Evolutionary conservation across 2,888 invertebrate species (phyloP).

Genomic region (Xylocampa areola): DNA sequence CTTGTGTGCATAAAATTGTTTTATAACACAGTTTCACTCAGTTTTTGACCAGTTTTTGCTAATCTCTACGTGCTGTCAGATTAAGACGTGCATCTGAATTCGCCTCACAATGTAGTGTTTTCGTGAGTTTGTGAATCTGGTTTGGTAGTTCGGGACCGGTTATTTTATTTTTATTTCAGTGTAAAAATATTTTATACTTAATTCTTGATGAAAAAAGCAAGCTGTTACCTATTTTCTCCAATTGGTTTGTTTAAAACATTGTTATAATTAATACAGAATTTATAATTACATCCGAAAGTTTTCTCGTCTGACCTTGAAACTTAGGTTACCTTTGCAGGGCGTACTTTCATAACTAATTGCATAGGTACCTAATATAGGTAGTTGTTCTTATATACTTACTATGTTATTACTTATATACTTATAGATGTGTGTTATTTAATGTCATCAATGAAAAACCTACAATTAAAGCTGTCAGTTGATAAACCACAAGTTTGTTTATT

Average conservation of each 20-base stretch:
- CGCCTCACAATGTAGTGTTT: conserved; percentile 22
- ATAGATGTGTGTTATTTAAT: no score
- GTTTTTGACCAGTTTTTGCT: conserved; percentile 43
- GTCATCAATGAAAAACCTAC: no score
- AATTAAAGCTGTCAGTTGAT: no score
- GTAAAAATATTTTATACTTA: conserved; percentile 9
- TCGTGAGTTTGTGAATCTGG: conserved; percentile 29
- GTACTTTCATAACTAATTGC: no score
- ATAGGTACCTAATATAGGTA: no score
- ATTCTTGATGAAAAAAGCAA: conserved; percentile 27
- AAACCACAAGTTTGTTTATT: no score
- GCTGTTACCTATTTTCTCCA: conserved; percentile 7
- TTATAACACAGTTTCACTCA: conserved; percentile 55
- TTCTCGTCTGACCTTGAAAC: no score
- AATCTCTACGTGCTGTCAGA: conserved; percentile 38
- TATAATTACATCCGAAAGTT: no score
- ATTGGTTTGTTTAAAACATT: conserved; percentile 25
- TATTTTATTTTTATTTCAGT: conserved; percentile 34
- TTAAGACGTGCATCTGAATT: conserved; percentile 38
- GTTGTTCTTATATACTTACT: no score
- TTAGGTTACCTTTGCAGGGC: no score
- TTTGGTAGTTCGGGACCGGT: no score
- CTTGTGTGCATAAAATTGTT: conserved; percentile 52
- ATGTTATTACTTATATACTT: no score
- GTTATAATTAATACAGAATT: not conserved